Conservation (phyloP, 2,888 invertebrate species). For the Hoplodrina ambigua region DNA sequence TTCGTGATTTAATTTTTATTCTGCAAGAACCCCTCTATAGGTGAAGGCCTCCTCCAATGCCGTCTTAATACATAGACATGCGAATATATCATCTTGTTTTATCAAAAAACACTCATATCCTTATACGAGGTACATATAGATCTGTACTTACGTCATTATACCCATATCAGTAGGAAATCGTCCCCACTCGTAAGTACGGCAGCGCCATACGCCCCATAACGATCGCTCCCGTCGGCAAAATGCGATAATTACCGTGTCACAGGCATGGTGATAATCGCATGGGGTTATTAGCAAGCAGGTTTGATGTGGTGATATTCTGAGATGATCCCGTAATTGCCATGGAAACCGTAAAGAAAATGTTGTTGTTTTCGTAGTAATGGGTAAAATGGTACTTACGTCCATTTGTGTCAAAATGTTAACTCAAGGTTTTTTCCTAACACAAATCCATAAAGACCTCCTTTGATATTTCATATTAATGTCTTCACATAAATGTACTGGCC, state of each 20-base stretch:
- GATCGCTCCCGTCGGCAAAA: constrained; percentile 21
- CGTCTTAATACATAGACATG: not conserved
- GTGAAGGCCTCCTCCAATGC: too few relatives aligned
- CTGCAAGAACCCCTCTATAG: too few relatives aligned
- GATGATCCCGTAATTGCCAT: not conserved
- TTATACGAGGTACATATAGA: not conserved
- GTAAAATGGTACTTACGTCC: not conserved
- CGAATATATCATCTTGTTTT: not conserved
- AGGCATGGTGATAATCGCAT: constrained; percentile 20
- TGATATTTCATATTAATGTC: too few relatives aligned
- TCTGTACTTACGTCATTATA: not conserved
- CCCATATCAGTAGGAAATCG: constrained; percentile 22
- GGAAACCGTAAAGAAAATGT: not conserved
- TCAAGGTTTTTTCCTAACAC: too few relatives aligned
- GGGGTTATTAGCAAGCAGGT: constrained; percentile 13
- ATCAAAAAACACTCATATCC: not conserved
- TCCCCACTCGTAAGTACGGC: constrained; percentile 12
- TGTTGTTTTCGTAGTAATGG: not conserved
- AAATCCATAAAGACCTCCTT: too few relatives aligned
- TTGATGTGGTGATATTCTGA: not conserved
- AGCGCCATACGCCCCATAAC: constrained; percentile 16
- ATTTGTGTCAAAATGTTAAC: not conserved
- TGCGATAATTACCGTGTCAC: constrained; percentile 33
- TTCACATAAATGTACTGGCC: too few relatives aligned
- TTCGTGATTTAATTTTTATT: too few relatives aligned